Percentiles rank a stretch among this genome's conserved stretches.
Conservation (phyloP, 2,113 vertebrate species). For the Albula glossodonta region DNA sequence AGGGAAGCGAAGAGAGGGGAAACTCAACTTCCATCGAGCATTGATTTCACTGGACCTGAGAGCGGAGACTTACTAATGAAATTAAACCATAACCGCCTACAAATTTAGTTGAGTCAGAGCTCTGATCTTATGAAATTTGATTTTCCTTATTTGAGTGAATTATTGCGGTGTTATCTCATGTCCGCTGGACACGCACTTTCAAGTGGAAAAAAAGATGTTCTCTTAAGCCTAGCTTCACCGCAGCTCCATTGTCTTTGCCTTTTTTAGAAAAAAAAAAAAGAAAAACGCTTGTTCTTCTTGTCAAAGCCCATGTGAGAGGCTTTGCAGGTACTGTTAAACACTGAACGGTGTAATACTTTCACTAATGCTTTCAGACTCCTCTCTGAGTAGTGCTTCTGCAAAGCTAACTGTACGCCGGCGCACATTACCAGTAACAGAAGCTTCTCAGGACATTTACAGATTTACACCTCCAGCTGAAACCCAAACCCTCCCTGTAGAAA, state of each 20-base stretch:
- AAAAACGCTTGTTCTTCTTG: background rate
- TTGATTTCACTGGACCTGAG: background rate
- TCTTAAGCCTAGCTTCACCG: background rate
- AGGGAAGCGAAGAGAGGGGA: background rate
- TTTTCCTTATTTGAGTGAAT: background rate
- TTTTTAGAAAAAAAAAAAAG: no score
- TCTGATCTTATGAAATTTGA: background rate
- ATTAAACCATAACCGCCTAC: background rate
- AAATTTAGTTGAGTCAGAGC: background rate
- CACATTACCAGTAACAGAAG: slow-evolving; percentile 45
- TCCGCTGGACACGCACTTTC: background rate
- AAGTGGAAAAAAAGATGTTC: background rate
- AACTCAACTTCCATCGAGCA: background rate
- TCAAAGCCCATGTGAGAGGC: background rate
- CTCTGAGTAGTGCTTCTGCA: slow-evolving; percentile 23
- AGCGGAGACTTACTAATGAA: background rate
- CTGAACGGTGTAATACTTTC: slow-evolving; percentile 1
- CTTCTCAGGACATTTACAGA: slow-evolving; percentile 29
- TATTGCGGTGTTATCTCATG: background rate
- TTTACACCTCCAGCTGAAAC: slow-evolving; percentile 25
- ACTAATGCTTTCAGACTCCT: slow-evolving; percentile 34
- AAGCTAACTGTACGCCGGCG: slow-evolving; percentile 17
- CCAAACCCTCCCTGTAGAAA: slow-evolving; percentile 2
- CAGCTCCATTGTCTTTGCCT: background rate
- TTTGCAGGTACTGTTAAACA: background rate